phyloP scores from a whole-genome alignment of 2,113 vertebrate genomes.

The Parus major region DNA sequence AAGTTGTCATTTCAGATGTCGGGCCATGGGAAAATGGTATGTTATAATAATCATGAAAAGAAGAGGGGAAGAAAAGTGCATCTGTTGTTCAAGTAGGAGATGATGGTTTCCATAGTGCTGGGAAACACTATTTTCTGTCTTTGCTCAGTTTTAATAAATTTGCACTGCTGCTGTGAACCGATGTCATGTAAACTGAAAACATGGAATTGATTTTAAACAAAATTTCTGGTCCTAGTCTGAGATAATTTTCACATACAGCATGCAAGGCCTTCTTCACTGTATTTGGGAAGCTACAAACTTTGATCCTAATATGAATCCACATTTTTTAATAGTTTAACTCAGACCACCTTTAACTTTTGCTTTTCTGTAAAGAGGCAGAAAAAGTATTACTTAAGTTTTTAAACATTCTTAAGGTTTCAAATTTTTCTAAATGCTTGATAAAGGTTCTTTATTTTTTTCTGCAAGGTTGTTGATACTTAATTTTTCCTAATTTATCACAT shows the following conservation, averaged over 20 bases:
- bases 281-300: not conserved
- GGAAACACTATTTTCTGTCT: not conserved
- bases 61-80: not conserved
- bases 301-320: not conserved
- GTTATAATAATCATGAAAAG: not conserved
- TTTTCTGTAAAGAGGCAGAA: not conserved
- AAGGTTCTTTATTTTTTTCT: not conserved
- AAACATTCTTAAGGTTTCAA: not conserved
- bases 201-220: not conserved
- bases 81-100: not conserved
- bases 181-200: not conserved
- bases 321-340: not conserved
- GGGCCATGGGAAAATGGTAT: not conserved
- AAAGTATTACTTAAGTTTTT: not conserved
- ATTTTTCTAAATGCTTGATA: not conserved
- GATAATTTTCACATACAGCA: not conserved
- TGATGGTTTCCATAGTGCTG: not conserved
- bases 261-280: not conserved
- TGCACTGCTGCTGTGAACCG: not conserved
- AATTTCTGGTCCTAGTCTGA: not conserved
- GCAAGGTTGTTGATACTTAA: not conserved
- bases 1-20: not conserved
- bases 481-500: slow-evolving; percentile 7
- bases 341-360: not conserved
- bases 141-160: not conserved